Base-by-base conservation (phyloP, 2,113 vertebrate species). In the Dascyllus trimaculatus region DNA sequence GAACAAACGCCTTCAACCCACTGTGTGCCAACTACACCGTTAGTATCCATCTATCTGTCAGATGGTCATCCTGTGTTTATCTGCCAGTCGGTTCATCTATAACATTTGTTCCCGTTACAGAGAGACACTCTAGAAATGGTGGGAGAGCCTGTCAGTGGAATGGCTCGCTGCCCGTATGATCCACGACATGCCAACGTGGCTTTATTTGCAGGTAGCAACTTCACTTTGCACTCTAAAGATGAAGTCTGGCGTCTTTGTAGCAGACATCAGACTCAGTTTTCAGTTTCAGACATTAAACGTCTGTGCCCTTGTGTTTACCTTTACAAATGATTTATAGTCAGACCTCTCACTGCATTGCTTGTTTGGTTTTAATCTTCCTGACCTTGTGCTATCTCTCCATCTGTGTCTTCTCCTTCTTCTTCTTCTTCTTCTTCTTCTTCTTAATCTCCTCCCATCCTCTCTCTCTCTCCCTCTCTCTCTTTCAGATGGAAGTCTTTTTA, bases 1-100 rank as follows among this genome's bases (percentile, higher is more conserved):
- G 98, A 73, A 99, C 97, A 82, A 99, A 99, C 4, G 98, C 98
- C 80, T 99, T 98, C 94, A 99, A 98, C 91, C 98, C 98, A 0
- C 79, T 98, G 85, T 99, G 98, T 48, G 95, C 97, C 93, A 98
- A 99, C 94, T 99, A 97, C 94, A 98, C 96, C 9, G 98, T 99
- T 89, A 97, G 98, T 95, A 82, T 81, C 69, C 67, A 11, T 77
- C 73, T 72, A 49, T 85, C 62, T 59, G 65, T 83, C 63, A 56
- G 10, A 21, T 24, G 19, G 21, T 35, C 56, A 13, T 29, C 75
- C 52, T 78, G 43, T 75, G 48, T 82, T 21, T n/a, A 26, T 70
- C 62, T 77, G 64, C 83, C 85, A 75, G 80, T 74, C 68, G 60
- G 24, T 80, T 68, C 40, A 48, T 76, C 22, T 71, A 15, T 59